Evolutionary conservation across 2,113 vertebrate species (phyloP).

Genomic region (Hippotragus niger): DNA sequence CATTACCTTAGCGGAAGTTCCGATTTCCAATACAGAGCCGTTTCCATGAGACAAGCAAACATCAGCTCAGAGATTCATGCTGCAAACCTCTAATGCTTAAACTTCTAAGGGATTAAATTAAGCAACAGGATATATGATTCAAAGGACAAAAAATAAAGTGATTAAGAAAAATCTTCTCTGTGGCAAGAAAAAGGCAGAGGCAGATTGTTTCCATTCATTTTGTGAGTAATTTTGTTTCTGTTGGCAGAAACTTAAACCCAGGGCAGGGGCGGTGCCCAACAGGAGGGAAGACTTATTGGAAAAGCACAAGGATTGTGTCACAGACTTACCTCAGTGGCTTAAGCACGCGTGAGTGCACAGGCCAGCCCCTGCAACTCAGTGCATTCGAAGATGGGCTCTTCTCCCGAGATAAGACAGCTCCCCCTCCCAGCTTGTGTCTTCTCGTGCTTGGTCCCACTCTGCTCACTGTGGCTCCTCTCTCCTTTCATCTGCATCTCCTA

Average conservation of each 20-base stretch:
- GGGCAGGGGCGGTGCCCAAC: slow-evolving; percentile 7
- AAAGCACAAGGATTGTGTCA: slow-evolving; percentile 67
- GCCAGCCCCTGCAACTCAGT: neutral
- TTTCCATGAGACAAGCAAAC: slow-evolving; percentile 67
- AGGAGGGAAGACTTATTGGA: slow-evolving; percentile 53
- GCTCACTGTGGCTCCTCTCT: no score
- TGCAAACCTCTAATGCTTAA: slow-evolving; percentile 67
- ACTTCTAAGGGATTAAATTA: slow-evolving; percentile 77
- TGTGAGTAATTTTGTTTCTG: slow-evolving; percentile 78
- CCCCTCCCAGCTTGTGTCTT: neutral
- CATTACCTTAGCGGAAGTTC: slow-evolving; percentile 44
- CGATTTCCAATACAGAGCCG: slow-evolving; percentile 43
- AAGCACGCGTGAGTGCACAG: neutral
- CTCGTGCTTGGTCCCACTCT: neutral
- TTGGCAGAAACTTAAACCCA: slow-evolving; percentile 74
- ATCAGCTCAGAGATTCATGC: neutral
- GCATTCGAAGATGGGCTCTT: neutral
- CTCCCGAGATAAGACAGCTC: rapidly evolving
- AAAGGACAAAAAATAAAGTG: slow-evolving; percentile 76
- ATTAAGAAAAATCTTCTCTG: slow-evolving; percentile 80
- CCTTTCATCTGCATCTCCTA: neutral
- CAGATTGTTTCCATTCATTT: slow-evolving; percentile 82
- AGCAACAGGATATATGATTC: slow-evolving; percentile 76
- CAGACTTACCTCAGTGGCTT: neutral
- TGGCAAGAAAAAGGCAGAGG: slow-evolving; percentile 74